Evolutionary conservation across 2,797 vertebrate genomes (phyloP).

Genomic region (Cossypha heuglini): DNA sequence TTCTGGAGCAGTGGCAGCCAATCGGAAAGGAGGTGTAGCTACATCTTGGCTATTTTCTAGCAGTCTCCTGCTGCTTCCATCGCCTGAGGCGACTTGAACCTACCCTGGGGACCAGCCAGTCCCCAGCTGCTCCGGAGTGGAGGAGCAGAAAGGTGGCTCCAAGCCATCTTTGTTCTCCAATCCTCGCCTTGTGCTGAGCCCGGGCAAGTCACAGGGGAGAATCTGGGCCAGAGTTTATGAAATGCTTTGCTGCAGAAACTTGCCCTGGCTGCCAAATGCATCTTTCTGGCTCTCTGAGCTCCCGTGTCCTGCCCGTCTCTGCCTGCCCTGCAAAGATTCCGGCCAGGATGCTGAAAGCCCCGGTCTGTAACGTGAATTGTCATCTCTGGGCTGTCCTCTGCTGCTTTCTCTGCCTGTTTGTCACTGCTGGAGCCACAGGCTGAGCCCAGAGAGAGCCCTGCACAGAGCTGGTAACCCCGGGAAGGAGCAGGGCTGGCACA

Average conservation of each 20-base stretch:
- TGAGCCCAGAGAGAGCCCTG: background rate
- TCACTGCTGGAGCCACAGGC: fast-evolving
- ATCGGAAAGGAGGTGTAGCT: background rate
- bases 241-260: background rate
- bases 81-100: background rate
- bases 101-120: background rate
- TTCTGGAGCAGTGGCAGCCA: background rate
- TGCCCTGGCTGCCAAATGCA: background rate
- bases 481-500: background rate
- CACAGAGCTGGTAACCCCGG: background rate
- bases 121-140: constrained; percentile 9
- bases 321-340: background rate
- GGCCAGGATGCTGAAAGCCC: background rate
- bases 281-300: background rate
- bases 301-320: background rate
- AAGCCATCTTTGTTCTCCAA: constrained; percentile 57
- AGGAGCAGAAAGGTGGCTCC: constrained; percentile 35
- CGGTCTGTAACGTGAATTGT: background rate
- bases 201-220: background rate
- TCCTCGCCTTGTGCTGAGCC: fast-evolving
- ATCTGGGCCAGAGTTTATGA: constrained; percentile 6
- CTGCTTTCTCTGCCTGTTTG: background rate
- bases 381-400: background rate
- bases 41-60: background rate
- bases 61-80: background rate